Conservation (phyloP, 1,140 invertebrate genomes). For the Diorhabda sublineata region DNA sequence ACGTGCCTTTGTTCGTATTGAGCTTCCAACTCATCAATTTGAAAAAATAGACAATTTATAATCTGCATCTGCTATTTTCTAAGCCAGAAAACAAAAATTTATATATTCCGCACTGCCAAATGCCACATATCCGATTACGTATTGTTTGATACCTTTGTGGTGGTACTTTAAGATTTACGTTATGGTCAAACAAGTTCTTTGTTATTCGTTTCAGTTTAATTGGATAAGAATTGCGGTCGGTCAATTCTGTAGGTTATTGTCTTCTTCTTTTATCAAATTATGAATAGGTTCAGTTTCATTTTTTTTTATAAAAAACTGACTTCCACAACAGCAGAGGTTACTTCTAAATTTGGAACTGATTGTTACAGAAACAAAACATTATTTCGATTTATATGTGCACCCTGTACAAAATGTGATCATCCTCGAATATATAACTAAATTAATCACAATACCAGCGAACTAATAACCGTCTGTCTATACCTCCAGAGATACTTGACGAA, state of each 20-base stretch:
- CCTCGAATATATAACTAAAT: too few species aligned
- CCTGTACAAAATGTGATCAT: too few species aligned
- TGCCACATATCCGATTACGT: constrained; percentile 16
- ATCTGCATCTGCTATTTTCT: constrained; percentile 16
- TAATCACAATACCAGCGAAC: background rate
- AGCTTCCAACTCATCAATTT: constrained; percentile 14
- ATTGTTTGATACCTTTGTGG: constrained; percentile 12
- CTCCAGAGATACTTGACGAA: background rate
- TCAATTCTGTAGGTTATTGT: background rate
- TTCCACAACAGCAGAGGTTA: too few species aligned
- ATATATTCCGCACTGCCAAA: constrained; percentile 13
- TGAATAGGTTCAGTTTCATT: too few species aligned
- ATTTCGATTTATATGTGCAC: too few species aligned
- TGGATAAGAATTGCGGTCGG: background rate
- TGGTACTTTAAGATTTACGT: constrained; percentile 8
- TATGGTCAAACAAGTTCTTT: constrained; percentile 17
- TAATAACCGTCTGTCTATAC: background rate
- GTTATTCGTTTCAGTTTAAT: constrained; percentile 1
- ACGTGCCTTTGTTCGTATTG: constrained; percentile 17
- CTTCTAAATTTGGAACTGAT: too few species aligned
- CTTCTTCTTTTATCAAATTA: background rate
- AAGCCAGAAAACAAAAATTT: constrained; percentile 1
- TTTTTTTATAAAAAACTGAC: too few species aligned
- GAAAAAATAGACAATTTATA: constrained; percentile 17
- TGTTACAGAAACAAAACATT: too few species aligned